Base-by-base conservation (phyloP, 2,113 vertebrate species). In the Phylloscopus whistleri region DNA sequence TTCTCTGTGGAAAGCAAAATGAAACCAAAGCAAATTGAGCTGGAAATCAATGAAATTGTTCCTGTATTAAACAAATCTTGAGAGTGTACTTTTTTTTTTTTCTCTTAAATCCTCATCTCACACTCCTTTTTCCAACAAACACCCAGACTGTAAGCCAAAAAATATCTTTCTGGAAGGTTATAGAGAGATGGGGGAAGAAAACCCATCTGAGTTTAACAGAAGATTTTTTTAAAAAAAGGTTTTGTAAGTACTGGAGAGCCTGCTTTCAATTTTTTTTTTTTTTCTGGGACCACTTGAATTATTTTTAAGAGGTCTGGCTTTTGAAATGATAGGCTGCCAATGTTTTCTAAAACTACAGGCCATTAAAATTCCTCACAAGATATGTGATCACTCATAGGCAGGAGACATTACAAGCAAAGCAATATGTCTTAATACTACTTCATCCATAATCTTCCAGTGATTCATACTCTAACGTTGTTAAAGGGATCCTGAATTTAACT, bases 11-110 rank as follows among this genome's bases (percentile, higher is more conserved):
- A 95, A 86, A 84, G 27, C 52, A 74, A 84, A 89, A 89, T 58
- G 27, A 89, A 82, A 82, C 16, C 26, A 58, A 91, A 95, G 69
- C n/a, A 87, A 85, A 84, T 69, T 69, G 70, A 89, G 28, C 53
- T 82, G 43, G 84, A 95, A 92, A 93, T 89, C 58, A 53, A 62
- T 85, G 44, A 60, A 81, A 76, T 68, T 87, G 17, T 89, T 83
- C 31, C 63, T 33, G 23, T 88, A 52, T 92, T 94, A 73, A 80
- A 70, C 28, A 80, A 66, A 85, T 56, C 27, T n/a, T 41, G 58
- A 73, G 28, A 64, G 31, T 64, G 35, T 73, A 30, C 20, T 22
- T 3, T 33, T 62, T 68, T 62, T 68, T 68, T 87, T 66, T 67
- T 4, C 49, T 91, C 28, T 72, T 56, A 52, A 85, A 46, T 73